Evolutionary conservation across 2,113 vertebrate species (phyloP).

Genomic region (Scomber colias): DNA sequence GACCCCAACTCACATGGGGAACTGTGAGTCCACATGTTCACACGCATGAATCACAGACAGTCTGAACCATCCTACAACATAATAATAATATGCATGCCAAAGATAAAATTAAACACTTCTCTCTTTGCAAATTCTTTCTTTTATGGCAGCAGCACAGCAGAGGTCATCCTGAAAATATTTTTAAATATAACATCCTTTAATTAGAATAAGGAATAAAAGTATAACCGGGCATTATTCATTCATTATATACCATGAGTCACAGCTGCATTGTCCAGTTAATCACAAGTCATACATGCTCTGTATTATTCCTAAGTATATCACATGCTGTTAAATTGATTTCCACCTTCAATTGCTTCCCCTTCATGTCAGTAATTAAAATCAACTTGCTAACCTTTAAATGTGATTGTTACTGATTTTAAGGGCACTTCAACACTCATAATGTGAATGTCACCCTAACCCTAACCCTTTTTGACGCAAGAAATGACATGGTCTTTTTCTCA

Average conservation of each 20-base stretch:
- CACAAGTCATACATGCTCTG: neutral
- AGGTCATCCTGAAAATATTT: too few species aligned
- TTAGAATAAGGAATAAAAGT: too few species aligned
- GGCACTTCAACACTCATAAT: neutral
- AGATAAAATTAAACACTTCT: too few species aligned
- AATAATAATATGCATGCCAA: too few species aligned
- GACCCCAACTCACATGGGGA: constrained; percentile 95
- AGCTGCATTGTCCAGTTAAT: too few species aligned
- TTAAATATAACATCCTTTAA: too few species aligned
- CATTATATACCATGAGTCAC: too few species aligned
- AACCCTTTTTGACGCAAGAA: neutral
- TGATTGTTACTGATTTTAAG: neutral
- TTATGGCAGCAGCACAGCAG: too few species aligned
- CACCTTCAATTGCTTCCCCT: neutral
- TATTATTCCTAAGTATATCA: neutral
- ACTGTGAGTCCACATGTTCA: constrained; percentile 86
- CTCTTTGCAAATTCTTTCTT: too few species aligned
- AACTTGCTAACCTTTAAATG: neutral
- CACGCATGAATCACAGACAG: neutral
- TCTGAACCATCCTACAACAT: too few species aligned
- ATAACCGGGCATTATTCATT: too few species aligned
- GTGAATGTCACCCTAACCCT: neutral
- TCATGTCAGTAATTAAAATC: neutral
- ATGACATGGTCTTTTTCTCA: neutral
- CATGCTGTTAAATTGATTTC: neutral